Percentiles rank a stretch among this genome's conserved stretches.
phyloP scores from a whole-genome alignment of 1,140 invertebrate genomes.

The Microplitis demolitor region DNA sequence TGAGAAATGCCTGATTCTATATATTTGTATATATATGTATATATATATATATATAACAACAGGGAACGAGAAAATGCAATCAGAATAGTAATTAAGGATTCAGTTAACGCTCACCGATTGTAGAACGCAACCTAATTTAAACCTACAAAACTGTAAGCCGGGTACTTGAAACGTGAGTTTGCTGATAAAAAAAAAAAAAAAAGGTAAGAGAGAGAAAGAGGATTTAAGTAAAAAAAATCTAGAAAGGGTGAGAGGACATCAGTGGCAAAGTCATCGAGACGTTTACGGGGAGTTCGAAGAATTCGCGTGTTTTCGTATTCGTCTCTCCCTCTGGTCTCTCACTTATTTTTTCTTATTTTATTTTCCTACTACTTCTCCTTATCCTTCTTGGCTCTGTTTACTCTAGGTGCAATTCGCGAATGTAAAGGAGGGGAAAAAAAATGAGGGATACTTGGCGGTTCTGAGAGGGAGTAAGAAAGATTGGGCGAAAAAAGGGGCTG shows the following conservation, averaged over 20 bases:
- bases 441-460: constrained; percentile 20
- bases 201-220: neutral
- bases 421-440: constrained; percentile 2
- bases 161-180: neutral
- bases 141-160: constrained; percentile 46
- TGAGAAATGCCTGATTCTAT: no score
- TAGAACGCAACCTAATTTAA: constrained; percentile 52
- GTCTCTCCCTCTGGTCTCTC: no score
- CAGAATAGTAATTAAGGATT: constrained; percentile 56
- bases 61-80: constrained; percentile 40
- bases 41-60: no score
- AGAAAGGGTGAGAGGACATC: neutral
- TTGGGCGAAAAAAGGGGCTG: constrained; percentile 3
- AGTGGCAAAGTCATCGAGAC: constrained; percentile 19
- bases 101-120: constrained; percentile 47
- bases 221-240: neutral
- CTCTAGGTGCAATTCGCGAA: constrained; percentile 4
- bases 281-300: neutral
- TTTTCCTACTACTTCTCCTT: neutral
- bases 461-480: constrained; percentile 12
- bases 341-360: no score
- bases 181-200: neutral
- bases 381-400: neutral
- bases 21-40: no score
- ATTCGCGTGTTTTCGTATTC: constrained; percentile 2